Evolutionary conservation across 1,140 invertebrate species (phyloP).

Genomic region (Vanessa atalanta): DNA sequence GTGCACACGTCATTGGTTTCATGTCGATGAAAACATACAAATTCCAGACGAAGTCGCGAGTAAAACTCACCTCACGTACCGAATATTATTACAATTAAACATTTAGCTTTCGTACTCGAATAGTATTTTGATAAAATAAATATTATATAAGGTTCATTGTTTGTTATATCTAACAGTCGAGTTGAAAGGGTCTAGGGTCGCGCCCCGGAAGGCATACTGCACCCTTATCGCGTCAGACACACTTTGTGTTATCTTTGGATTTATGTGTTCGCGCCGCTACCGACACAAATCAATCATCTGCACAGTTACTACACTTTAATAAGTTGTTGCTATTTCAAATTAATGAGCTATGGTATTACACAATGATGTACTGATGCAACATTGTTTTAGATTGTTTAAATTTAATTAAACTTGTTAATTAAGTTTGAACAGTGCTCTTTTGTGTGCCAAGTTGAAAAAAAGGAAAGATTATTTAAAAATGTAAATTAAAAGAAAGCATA

Average conservation of each 20-base stretch:
- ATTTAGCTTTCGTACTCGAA: constrained; percentile 15
- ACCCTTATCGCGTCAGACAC: constrained; percentile 73
- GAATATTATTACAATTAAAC: constrained; percentile 18
- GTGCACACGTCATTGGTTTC: too few species aligned
- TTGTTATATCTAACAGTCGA: constrained; percentile 50
- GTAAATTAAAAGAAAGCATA: too few species aligned
- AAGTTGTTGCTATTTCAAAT: constrained; percentile 15
- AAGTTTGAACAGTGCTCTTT: neutral
- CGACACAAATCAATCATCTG: constrained; percentile 63
- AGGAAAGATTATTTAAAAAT: too few species aligned
- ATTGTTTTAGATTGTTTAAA: neutral
- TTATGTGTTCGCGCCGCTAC: constrained; percentile 66
- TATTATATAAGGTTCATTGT: constrained; percentile 46
- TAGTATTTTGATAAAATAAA: constrained; percentile 28
- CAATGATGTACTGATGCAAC: constrained; percentile 14
- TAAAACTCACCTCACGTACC: neutral
- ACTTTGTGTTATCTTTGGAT: constrained; percentile 72
- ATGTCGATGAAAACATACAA: too few species aligned
- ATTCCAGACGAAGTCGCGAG: neutral
- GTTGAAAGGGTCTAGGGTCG: constrained; percentile 63
- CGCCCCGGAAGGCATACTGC: constrained; percentile 75
- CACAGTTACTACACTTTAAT: constrained; percentile 16
- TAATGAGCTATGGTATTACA: constrained; percentile 10
- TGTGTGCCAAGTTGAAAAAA: too few species aligned
- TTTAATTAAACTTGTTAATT: neutral